A percentile compares a stretch with the other conserved stretches of the same genome.
phyloP scores from a whole-genome alignment of 1,140 invertebrate genomes.

The Dendrolimus punctatus region DNA sequence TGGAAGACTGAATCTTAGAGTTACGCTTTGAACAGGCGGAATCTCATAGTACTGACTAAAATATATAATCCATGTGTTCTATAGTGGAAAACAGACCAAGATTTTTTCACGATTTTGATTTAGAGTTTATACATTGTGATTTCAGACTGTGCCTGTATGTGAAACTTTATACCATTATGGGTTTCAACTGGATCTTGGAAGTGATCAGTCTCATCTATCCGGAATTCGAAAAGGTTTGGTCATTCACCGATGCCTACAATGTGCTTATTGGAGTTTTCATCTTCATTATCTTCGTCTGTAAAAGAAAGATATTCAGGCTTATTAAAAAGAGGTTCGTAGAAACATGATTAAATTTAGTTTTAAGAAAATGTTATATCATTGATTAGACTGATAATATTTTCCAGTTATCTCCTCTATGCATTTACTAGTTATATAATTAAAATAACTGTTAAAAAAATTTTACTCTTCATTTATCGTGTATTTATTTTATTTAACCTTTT shows the following conservation, averaged over 20 bases:
- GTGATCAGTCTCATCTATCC: constrained; percentile 48
- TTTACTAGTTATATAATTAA: not conserved
- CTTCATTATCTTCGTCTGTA: constrained; percentile 71
- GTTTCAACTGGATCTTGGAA: constrained; percentile 57
- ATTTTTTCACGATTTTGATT: not conserved
- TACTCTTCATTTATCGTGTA: too few relatives aligned
- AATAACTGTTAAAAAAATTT: not conserved
- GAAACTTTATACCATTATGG: constrained; percentile 60
- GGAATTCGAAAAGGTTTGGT: constrained; percentile 26
- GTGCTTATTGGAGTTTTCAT: constrained; percentile 61
- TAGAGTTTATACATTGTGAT: not conserved
- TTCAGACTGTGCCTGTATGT: constrained; percentile 49
- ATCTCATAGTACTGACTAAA: too few relatives aligned
- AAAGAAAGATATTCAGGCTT: constrained; percentile 57
- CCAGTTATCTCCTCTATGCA: not conserved
- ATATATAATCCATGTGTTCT: too few relatives aligned
- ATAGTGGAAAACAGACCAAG: too few relatives aligned
- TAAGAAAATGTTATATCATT: not conserved
- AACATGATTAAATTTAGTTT: not conserved
- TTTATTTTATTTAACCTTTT: too few relatives aligned
- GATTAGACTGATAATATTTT: not conserved
- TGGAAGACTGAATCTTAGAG: too few relatives aligned
- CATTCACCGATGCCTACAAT: constrained; percentile 49
- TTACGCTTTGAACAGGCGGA: too few relatives aligned
- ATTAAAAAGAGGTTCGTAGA: constrained; percentile 56